Evolutionary conservation across 1,140 invertebrate species (phyloP), one percentile per base, ranked within the genome.

Genomic region (Heliothis subflexa): DNA sequence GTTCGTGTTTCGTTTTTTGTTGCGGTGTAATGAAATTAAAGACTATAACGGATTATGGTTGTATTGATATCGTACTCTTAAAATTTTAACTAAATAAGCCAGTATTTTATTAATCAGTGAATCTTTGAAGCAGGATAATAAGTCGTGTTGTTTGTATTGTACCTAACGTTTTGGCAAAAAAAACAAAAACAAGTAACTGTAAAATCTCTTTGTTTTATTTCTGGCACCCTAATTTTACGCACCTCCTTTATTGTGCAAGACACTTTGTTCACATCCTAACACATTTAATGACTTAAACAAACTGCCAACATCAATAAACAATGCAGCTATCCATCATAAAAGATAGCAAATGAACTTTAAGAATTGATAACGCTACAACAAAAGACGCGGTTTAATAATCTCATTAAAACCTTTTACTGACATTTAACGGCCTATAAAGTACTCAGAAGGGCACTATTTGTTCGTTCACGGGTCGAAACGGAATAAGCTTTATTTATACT

Each of bases 351-450:
- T 71, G 57, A 74, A 61, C 57, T 75, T 78, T 78, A 71, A 70
- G 78, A 79, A 81, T 81, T 81, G 79, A 81, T 83, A 74, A 83
- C 33, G 54, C 25, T 62, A 62, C 59, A 45, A 72, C 47, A 77
- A 74, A 73, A 79, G 76, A 68, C 55, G 77, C 78, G 82, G 87
- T 91, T 91, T 89, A 88, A 91, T 91, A 87, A 87, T 90, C 85
- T 88, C 89, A 89, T 93, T 92, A 92, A 91, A 83, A 88, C 85
- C 79, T 81, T 91, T 93, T 89, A 93, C 85, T 85, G 85, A 79
- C 83, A 81, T 89, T 93, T 91, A 88, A 93, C 88, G 84, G 85
- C 71, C 83, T 83, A 89, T 91, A 88, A 93, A 93, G 86, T 83
- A 90, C 86, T 91, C 85, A 91, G 87, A 89, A 88, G 81, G 81